phyloP scores from a whole-genome alignment of 2,888 invertebrate genomes.

The Ophioninae sp. region DNA sequence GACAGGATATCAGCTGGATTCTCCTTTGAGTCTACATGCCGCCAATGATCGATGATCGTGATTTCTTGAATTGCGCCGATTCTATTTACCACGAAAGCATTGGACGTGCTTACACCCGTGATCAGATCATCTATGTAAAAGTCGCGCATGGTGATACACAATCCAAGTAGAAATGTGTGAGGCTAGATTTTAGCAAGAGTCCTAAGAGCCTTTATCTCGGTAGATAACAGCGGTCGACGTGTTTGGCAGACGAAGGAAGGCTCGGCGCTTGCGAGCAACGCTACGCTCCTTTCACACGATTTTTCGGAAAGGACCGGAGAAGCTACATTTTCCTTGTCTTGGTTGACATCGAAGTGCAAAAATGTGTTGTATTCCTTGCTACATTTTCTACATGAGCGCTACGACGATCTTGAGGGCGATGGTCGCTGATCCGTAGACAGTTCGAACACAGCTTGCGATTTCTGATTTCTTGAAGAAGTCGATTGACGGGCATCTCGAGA shows the following conservation, averaged over 20 bases:
- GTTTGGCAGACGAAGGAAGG: no score
- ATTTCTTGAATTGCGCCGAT: slow-evolving; percentile 47
- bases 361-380: no score
- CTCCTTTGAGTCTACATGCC: slow-evolving; percentile 30
- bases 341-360: neutral
- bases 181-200: slow-evolving; percentile 60
- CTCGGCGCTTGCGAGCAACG: no score
- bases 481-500: slow-evolving; percentile 14
- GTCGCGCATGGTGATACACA: slow-evolving; percentile 1
- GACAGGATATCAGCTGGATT: slow-evolving; percentile 47
- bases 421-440: neutral
- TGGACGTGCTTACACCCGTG: slow-evolving; percentile 36
- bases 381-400: no score
- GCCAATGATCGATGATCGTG: slow-evolving; percentile 25
- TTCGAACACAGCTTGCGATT: slow-evolving; percentile 6
- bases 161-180: slow-evolving; percentile 49
- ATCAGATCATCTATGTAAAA: slow-evolving; percentile 14
- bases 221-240: slow-evolving; percentile 62
- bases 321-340: neutral
- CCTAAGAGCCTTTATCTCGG: slow-evolving; percentile 64
- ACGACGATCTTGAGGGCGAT: no score
- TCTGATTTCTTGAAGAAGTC: slow-evolving; percentile 16
- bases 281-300: no score
- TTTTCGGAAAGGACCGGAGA: no score
- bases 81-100: slow-evolving; percentile 41